A percentile compares a stretch with the other conserved stretches of the same genome.
phyloP scores from a whole-genome alignment of 2,797 vertebrate species.

The Propithecus deckenii region DNA sequence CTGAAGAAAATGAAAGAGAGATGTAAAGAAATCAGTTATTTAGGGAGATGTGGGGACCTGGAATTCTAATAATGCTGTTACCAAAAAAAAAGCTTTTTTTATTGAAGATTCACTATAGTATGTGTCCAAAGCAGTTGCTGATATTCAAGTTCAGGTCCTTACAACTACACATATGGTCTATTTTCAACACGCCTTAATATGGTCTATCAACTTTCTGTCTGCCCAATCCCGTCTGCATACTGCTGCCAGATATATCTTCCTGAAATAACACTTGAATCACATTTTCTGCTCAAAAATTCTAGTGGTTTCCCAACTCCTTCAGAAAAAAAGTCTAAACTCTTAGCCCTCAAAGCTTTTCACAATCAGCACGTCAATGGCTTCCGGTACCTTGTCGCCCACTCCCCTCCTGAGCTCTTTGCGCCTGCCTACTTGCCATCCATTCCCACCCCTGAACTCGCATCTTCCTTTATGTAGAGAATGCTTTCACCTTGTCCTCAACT shows the following conservation, averaged over 20 bases:
- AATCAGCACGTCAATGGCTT: neutral
- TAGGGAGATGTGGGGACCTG: neutral
- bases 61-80: conserved; percentile 1
- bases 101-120: neutral
- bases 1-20: neutral
- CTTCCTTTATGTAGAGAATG: neutral
- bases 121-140: neutral
- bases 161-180: neutral
- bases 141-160: conserved; percentile 26
- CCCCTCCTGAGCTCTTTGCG: neutral
- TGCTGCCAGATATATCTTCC: conserved; percentile 45
- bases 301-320: conserved; percentile 38
- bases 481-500: neutral
- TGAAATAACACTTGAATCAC: conserved; percentile 60
- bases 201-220: conserved; percentile 55
- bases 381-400: neutral
- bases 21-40: neutral
- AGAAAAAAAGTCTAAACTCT: neutral
- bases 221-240: neutral
- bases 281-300: conserved; percentile 45
- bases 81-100: neutral
- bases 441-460: neutral
- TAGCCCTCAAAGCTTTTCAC: neutral
- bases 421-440: neutral
- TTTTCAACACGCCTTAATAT: conserved; percentile 47